Evolutionary conservation across 1,140 invertebrate species (phyloP).

Genomic region (Aphelinus certus): DNA sequence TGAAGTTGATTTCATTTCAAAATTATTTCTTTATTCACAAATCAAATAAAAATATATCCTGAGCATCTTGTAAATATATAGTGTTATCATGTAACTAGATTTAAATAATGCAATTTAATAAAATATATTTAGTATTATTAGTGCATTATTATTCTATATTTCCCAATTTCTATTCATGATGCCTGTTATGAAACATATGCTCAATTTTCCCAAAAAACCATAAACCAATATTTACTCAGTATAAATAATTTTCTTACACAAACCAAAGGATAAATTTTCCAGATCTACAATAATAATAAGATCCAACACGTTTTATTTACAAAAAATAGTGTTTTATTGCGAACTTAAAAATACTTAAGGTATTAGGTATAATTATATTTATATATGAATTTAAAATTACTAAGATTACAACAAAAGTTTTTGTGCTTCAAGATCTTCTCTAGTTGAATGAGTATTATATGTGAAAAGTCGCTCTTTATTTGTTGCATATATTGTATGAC

Average conservation of each 20-base stretch:
- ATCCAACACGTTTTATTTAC: constrained; percentile 4
- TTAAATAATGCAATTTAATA: constrained; percentile 9
- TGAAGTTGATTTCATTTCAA: no score
- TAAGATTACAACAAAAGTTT: constrained; percentile 48
- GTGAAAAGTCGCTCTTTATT: constrained; percentile 63
- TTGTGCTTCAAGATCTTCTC: constrained; percentile 60
- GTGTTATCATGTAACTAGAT: constrained; percentile 17
- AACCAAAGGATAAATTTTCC: constrained; percentile 1
- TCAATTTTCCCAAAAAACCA: background rate
- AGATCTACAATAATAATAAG: no score
- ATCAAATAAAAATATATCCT: constrained; percentile 13
- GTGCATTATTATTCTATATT: background rate
- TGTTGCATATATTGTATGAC: constrained; percentile 63
- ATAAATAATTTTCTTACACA: background rate
- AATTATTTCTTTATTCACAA: background rate
- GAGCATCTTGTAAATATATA: constrained; percentile 24
- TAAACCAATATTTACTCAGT: background rate
- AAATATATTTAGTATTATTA: constrained; percentile 31
- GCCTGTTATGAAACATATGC: background rate
- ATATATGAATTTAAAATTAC: no score
- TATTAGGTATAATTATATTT: background rate
- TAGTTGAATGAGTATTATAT: constrained; percentile 61
- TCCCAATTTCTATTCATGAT: background rate
- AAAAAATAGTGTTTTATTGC: constrained; percentile 7
- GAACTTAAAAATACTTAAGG: background rate